A percentile compares a stretch with the other conserved stretches of the same genome.
Conservation (phyloP, 2,797 vertebrate genomes). For the Microchirus variegatus region DNA sequence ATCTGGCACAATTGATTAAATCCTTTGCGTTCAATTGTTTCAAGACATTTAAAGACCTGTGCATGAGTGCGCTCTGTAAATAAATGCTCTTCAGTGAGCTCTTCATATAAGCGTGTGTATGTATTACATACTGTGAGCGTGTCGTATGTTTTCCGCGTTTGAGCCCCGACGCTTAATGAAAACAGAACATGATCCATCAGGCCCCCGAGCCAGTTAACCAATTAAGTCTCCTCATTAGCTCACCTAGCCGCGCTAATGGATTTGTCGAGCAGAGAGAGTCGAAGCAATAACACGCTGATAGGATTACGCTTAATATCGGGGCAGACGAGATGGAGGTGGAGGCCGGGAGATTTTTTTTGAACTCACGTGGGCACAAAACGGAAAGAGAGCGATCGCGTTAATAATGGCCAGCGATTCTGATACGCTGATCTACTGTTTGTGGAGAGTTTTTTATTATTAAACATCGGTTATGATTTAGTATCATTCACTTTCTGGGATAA, state of each 20-base stretch:
- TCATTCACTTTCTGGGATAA: no score
- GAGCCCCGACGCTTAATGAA: conserved; percentile 5
- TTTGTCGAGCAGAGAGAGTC: conserved; percentile 39
- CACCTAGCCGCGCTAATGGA: conserved; percentile 34
- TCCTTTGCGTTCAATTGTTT: no score
- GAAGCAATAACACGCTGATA: conserved; percentile 52
- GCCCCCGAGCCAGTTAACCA: conserved; percentile 28
- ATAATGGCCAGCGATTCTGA: no score
- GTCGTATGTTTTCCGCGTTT: conserved; percentile 3
- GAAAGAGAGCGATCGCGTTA: not conserved
- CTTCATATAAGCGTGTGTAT: not conserved
- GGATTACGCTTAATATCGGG: conserved; percentile 43
- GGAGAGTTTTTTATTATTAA: no score
- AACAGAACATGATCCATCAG: conserved; percentile 32
- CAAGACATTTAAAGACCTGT: no score
- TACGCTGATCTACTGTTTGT: no score
- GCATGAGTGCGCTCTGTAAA: not conserved
- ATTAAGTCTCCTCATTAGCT: conserved; percentile 39
- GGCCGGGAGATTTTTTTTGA: conserved; percentile 2
- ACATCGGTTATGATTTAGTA: no score
- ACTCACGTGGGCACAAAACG: conserved; percentile 2
- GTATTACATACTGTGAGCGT: not conserved
- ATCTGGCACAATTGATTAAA: no score
- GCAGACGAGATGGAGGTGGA: not conserved
- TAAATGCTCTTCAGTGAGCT: not conserved